A percentile compares a stretch with the other conserved stretches of the same genome.
phyloP scores from a whole-genome alignment of 2,113 vertebrate genomes.

The Rissa tridactyla region DNA sequence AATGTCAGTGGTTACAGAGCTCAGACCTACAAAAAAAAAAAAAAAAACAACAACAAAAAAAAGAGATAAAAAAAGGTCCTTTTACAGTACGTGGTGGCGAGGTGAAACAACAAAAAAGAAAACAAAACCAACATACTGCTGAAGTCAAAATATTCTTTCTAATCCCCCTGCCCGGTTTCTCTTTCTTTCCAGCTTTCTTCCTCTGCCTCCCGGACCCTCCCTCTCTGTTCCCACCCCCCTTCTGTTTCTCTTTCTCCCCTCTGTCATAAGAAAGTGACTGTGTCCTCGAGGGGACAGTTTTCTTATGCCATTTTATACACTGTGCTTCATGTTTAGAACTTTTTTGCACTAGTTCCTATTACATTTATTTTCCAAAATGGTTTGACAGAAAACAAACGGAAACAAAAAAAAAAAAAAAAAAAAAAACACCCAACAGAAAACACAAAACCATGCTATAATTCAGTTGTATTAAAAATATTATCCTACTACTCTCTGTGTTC shows the following conservation, averaged over 20 bases:
- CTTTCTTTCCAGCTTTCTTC: conserved; percentile 49
- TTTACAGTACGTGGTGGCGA: conserved; percentile 31
- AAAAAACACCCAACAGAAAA: conserved; percentile 11
- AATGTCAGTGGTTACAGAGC: conserved; percentile 27
- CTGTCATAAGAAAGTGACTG: conserved; percentile 72
- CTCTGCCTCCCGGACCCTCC: not conserved
- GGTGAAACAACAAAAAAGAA: not conserved
- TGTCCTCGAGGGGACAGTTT: conserved; percentile 72
- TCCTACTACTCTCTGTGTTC: conserved; percentile 82
- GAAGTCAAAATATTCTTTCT: conserved; percentile 63
- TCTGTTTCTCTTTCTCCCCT: conserved; percentile 62
- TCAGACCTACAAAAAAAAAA: not conserved
- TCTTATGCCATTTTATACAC: conserved; percentile 84
- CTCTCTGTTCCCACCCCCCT: conserved; percentile 36
- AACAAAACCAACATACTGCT: conserved; percentile 16
- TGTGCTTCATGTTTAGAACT: conserved; percentile 83
- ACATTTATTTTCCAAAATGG: conserved; percentile 78
- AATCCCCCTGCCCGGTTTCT: conserved; percentile 21
- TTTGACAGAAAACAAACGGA: conserved; percentile 71
- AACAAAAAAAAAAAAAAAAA: not conserved
- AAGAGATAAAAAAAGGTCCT: not conserved
- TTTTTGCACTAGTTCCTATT: conserved; percentile 84
- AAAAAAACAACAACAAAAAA: not conserved
- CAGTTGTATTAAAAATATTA: conserved; percentile 80
- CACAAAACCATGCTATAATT: conserved; percentile 76